Conservation (phyloP, 2,888 invertebrate species). For the Drosophila siamana region DNA sequence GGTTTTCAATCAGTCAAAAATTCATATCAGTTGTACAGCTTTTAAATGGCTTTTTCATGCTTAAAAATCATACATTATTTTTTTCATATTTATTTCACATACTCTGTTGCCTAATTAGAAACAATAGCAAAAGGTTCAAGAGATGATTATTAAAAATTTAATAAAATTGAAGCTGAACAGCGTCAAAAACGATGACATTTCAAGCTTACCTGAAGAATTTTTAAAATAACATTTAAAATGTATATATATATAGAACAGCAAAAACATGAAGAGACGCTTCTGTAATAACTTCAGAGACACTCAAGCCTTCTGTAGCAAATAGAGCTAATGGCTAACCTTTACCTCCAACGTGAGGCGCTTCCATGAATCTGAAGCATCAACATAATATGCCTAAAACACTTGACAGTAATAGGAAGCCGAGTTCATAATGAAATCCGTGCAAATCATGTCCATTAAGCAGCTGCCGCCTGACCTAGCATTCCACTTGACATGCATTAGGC, state of each 20-base stretch:
- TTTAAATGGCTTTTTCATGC: neutral
- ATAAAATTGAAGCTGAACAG: no score
- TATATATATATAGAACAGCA: no score
- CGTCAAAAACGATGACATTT: no score
- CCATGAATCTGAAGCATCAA: neutral
- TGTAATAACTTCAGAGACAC: no score
- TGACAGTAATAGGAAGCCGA: constrained; percentile 15
- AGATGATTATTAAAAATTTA: no score
- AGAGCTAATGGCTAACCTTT: neutral
- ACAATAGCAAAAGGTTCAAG: no score
- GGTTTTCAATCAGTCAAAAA: neutral
- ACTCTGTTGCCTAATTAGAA: no score
- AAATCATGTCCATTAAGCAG: constrained; percentile 17
- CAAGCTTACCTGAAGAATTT: no score
- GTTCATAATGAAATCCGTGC: constrained; percentile 12
- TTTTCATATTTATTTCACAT: neutral
- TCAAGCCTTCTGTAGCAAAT: constrained; percentile 1
- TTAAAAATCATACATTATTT: neutral
- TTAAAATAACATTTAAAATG: no score
- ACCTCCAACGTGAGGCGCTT: neutral
- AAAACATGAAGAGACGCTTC: no score
- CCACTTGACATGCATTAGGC: constrained; percentile 41
- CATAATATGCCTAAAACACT: constrained; percentile 4
- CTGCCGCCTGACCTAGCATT: constrained; percentile 40
- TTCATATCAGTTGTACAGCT: neutral